Conservation (phyloP, 1,140 invertebrate species). For the Drosophila suzukii region DNA sequence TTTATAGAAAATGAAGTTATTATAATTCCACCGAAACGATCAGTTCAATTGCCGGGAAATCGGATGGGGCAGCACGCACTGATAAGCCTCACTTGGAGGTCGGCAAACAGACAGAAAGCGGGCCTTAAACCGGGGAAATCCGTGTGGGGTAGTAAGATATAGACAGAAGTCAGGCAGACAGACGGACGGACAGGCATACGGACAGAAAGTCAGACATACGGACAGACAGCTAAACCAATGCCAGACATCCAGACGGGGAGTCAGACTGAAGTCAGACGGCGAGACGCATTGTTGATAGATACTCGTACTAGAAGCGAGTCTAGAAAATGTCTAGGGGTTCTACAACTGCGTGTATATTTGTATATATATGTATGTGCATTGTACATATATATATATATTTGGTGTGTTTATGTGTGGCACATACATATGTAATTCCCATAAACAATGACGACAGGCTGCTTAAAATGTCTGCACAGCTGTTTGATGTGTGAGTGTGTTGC, state of each 20-base stretch:
- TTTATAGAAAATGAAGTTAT: too few species aligned
- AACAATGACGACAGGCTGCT: slow-evolving; percentile 61
- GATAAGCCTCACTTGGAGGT: slow-evolving; percentile 23
- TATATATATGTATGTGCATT: neutral
- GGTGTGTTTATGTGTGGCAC: slow-evolving; percentile 13
- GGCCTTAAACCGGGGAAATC: neutral
- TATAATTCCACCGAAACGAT: neutral
- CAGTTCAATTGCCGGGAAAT: slow-evolving; percentile 35
- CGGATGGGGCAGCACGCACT: slow-evolving; percentile 24
- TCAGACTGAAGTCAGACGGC: slow-evolving; percentile 52
- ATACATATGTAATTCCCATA: slow-evolving; percentile 37
- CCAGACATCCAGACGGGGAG: slow-evolving; percentile 59
- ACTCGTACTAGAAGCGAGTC: slow-evolving; percentile 43
- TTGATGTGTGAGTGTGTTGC: slow-evolving; percentile 60
- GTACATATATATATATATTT: slow-evolving; percentile 1
- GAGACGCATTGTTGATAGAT: slow-evolving; percentile 53
- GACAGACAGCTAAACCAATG: slow-evolving; percentile 52
- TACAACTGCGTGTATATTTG: slow-evolving; percentile 7
- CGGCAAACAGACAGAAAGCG: slow-evolving; percentile 10
- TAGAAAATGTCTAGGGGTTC: slow-evolving; percentile 39
- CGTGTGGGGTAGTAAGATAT: neutral
- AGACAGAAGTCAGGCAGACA: slow-evolving; percentile 30
- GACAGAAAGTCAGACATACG: slow-evolving; percentile 3
- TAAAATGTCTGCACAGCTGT: slow-evolving; percentile 81
- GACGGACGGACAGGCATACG: slow-evolving; percentile 5